A percentile compares a stretch with the other conserved stretches of the same genome.
These are phyloP conservation scores for Callaeas wilsoni DNA, from an alignment of 2,113 vertebrate species.

Conservation along the genomic window DNA sequence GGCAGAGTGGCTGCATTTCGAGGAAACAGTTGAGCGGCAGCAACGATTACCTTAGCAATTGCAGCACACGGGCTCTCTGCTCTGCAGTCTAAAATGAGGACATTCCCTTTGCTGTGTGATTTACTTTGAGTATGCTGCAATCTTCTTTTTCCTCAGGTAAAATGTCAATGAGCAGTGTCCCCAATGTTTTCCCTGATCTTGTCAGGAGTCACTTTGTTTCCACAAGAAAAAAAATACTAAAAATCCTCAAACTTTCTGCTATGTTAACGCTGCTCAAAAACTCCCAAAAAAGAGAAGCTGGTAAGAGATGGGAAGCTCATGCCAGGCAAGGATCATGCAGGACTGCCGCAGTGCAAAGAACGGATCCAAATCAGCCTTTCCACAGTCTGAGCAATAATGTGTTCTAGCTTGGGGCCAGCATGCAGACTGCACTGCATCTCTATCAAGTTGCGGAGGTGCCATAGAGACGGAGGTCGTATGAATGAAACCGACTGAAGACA, in stretches of 20 bases:
- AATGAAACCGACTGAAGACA: background rate
- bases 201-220: background rate
- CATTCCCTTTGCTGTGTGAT: conserved; percentile 49
- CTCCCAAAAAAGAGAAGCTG: background rate
- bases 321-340: conserved; percentile 26
- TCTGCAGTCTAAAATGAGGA: conserved; percentile 57
- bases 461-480: background rate
- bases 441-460: background rate
- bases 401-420: conserved; percentile 34
- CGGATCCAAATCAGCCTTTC: conserved; percentile 53
- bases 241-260: background rate
- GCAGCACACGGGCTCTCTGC: conserved; percentile 32
- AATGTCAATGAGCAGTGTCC: conserved; percentile 43
- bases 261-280: background rate
- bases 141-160: conserved; percentile 55
- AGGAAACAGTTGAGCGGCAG: conserved; percentile 52
- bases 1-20: conserved; percentile 48
- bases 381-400: conserved; percentile 40
- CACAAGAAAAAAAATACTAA: background rate
- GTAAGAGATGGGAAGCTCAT: background rate
- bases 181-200: conserved; percentile 33
- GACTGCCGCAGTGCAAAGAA: conserved; percentile 34
- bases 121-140: conserved; percentile 16
- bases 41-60: conserved; percentile 58
- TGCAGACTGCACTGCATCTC: background rate